Base-by-base conservation (phyloP, 1,140 invertebrate genomes). In the Caerostris extrusa region DNA sequence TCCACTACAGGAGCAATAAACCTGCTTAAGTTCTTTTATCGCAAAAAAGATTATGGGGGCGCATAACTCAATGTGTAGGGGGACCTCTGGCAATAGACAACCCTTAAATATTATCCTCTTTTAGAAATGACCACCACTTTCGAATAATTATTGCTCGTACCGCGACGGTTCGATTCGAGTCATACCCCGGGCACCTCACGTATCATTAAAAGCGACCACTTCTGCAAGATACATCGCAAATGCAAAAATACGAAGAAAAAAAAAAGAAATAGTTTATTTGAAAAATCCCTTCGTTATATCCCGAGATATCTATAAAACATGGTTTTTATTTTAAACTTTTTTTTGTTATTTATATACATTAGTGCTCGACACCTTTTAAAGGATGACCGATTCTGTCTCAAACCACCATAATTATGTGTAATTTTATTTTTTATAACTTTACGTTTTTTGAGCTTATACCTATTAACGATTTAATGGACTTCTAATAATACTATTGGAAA, bases 101-200 rank as follows among this genome's bases (percentile, higher is more conserved):
- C 34, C 7, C 58, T 64, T 64, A 64, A 87, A 57, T 87, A 61
- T 87, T 87, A 60, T 53, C 19, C 57, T 6, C 57, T n/a, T 12
- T 61, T n/a, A 10, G 34, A 8, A 60, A 87, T 87, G 85, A 50
- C 58, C 85, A 64, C 10, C 85, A n/a, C 57, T 87, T 61, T 17
- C 10, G 58, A 64, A 87, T 64, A 87, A 87, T 87, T 87, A 87
- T 64, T n/a, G 60, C 85, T n/a, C 34, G 64, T 87, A 57, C 14
- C 12, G 53, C 17, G 17, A 19, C 53, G 58, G 85, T 64, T 87
- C 58, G 85, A 53, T 64, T 8, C 50, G 8, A 5, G 6, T n/a
- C 34, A 64, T 87, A 87, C 64, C 6, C 34, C 19, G 10, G 2
- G 6, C 69, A 71, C 19, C 19, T 8, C 17, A 53, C 81, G 81